Evolutionary conservation across 1,140 invertebrate species (phyloP), one percentile per base, ranked within the genome.

Genomic region (Wasmannia auropunctata): DNA sequence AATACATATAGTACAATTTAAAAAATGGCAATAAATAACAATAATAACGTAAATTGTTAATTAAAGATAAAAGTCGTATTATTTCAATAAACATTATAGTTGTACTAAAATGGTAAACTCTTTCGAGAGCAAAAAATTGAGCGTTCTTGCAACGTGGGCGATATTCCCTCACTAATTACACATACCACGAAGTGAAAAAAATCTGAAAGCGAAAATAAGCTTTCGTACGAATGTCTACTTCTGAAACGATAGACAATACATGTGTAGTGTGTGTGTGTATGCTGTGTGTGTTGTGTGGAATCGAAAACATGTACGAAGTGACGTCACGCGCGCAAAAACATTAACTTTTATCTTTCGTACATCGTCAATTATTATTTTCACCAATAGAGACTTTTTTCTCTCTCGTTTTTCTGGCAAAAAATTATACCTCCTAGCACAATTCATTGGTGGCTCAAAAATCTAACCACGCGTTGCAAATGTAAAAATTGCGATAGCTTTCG

Each of bases 311-410:
- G 63, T 67, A 46, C 16, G 3, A 49, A 34, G 28, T 14, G 46
- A 19, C 67, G 28, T 70, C 46, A n/a, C 5, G 43, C 43, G 40
- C 40, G 43, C 46, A 72, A 46, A 60, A 43, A 69, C 43, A 69
- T 69, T 75, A 75, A 75, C 34, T 58, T 75, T 56, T 8, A 31
- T 22, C n/a, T n/a, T n/a, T n/a, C 51, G 14, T n/a, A n/a, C 46
- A 34, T 22, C 14, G 28, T 31, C 22, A 40, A 60, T 28, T 76
- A 22, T 25, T 28, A 60, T 40, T 60, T 76, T 60, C 22, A 49
- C 25, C 40, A 22, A 14, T 4, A n/a, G 22, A 76, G 11, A 63
- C 8, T 46, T 16, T 31, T 22, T 72, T 6, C 25, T 16, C 2
- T 60, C 19, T 10, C 31, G 70, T 74, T 37, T 74, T 37, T 56